Evolutionary conservation across 2,797 vertebrate genomes (phyloP), one percentile per base, ranked within the genome.

Genomic region (Craterocephalus amniculus): DNA sequence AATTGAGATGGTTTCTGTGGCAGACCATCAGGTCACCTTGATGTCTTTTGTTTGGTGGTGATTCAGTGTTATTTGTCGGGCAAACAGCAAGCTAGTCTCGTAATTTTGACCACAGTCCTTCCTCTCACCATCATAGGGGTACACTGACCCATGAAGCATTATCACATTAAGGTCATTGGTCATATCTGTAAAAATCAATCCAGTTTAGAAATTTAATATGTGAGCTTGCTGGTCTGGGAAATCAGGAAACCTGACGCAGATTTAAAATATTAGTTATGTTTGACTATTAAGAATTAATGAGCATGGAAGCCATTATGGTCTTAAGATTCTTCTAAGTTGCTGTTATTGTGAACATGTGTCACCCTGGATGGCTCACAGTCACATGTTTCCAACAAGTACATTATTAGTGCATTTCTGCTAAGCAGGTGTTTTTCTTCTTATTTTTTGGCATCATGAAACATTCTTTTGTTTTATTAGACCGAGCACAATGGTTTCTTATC

Each of bases 241-340:
- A 63, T 72, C 27, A 40, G 59, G 70, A 77, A 78, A 83, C 73
- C 77, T 80, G 72, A 57, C 63, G 81, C 57, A 63, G 54, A 51
- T 80, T 74, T 84, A 89, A 87, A 76, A 74, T 78, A 87, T 92
- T 85, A 87, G 83, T 85, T 84, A 88, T 85, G 78, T 73, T 67
- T 62, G 61, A 63, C 79, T 82, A 89, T 93, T 83, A 84, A 89
- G 85, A 74, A 91, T 87, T 85, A 91, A 94, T 88, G 88, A 71
- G 67, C 72, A 80, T 70, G 71, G 69, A 79, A 79, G 79, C 85
- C 73, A 74, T 89, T 88, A 81, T 79, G 73, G 72, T 35, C 63
- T 43, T 80, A 27, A 76, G 79, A 55, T 81, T 81, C 72, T 83
- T 87, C 84, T 64, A 74, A 72, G 70, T 65, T 26, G 72, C 69